phyloP scores from a whole-genome alignment of 1,140 invertebrate genomes.

The Pseudachorutes palmiensis region DNA sequence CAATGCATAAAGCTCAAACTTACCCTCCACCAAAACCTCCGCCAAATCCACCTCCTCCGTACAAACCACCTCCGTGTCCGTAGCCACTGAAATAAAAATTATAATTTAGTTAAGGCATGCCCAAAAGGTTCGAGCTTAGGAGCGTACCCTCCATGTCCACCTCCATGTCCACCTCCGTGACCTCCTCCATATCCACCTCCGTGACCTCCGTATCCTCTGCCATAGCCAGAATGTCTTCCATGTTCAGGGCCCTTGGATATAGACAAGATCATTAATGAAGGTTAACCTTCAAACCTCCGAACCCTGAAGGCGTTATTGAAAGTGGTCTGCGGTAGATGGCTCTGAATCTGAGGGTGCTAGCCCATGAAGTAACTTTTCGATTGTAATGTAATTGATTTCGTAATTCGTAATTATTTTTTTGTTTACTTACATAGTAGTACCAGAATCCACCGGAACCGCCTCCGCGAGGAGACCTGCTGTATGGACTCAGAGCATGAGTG shows the following conservation, averaged over 20 bases:
- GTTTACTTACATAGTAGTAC: neutral
- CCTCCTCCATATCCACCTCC: conserved; percentile 6
- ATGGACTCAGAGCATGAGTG: neutral
- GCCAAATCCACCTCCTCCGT: neutral
- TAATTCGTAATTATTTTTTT: neutral
- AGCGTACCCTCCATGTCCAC: neutral
- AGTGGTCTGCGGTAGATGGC: too few relatives aligned
- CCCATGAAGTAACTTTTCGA: too few relatives aligned
- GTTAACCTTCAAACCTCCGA: too few relatives aligned
- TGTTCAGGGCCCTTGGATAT: too few relatives aligned
- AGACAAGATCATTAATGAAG: too few relatives aligned
- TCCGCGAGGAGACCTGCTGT: neutral
- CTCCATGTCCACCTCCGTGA: neutral
- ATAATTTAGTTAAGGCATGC: too few relatives aligned
- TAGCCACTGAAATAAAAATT: neutral
- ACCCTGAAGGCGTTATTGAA: too few relatives aligned
- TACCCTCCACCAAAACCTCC: too few relatives aligned
- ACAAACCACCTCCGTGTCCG: neutral
- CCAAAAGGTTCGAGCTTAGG: too few relatives aligned
- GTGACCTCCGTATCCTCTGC: conserved; percentile 1
- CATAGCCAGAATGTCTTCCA: too few relatives aligned
- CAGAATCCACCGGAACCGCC: conserved; percentile 2
- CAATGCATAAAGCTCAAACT: neutral
- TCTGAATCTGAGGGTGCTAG: too few relatives aligned
- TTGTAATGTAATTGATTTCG: too few relatives aligned